Percentiles rank a stretch among this genome's conserved stretches.
phyloP scores from a whole-genome alignment of 2,113 vertebrate genomes.

The Ophiodon elongatus region DNA sequence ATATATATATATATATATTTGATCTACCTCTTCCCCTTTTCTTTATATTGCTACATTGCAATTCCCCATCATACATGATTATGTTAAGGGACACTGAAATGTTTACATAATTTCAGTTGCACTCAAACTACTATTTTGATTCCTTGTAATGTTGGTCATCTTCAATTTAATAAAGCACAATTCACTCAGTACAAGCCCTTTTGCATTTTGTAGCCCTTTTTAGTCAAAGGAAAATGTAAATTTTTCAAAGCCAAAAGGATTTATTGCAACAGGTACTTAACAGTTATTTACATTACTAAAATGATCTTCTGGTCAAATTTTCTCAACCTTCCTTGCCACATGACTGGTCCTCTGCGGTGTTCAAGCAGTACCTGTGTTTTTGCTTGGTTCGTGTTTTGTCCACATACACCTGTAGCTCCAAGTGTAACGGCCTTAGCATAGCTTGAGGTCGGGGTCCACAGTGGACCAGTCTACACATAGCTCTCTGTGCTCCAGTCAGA shows the following conservation, averaged over 20 bases:
- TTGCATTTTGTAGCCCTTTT: not conserved
- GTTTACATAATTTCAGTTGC: not conserved
- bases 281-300: not conserved
- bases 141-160: not conserved
- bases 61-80: not conserved
- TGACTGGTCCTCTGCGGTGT: not conserved
- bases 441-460: slow-evolving; percentile 80
- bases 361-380: slow-evolving; percentile 83
- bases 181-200: not conserved
- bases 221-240: not conserved
- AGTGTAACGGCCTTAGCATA: slow-evolving; percentile 80
- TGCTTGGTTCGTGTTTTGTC: slow-evolving; percentile 81
- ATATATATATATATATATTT: not conserved
- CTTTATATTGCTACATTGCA: not conserved
- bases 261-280: not conserved
- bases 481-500: slow-evolving; percentile 83
- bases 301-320: not conserved
- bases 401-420: slow-evolving; percentile 84
- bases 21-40: not conserved
- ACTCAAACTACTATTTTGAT: not conserved
- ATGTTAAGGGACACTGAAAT: not conserved
- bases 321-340: not conserved
- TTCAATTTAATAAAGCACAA: not conserved
- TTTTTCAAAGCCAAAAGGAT: not conserved
- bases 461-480: slow-evolving; percentile 85